A percentile compares a stretch with the other conserved stretches of the same genome.
phyloP scores from a whole-genome alignment of 2,888 invertebrate genomes.

The Caenorhabditis sp. region DNA sequence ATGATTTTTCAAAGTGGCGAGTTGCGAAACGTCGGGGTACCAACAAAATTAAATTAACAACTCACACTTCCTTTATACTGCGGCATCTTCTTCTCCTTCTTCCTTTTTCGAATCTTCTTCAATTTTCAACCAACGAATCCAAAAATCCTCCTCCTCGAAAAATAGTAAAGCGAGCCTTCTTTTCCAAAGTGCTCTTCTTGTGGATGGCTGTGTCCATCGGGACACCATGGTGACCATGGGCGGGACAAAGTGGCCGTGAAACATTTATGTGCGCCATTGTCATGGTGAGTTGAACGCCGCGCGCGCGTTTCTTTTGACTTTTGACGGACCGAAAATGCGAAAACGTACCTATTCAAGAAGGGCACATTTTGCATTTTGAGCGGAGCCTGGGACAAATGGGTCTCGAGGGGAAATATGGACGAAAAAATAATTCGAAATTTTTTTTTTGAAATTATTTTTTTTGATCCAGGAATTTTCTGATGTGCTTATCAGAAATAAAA shows the following conservation, averaged over 20 bases:
- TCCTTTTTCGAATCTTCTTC: no score
- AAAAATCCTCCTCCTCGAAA: neutral
- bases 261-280: slow-evolving; percentile 52
- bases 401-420: no score
- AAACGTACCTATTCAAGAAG: neutral
- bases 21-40: no score
- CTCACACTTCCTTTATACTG: slow-evolving; percentile 66
- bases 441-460: no score
- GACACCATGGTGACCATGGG: slow-evolving; percentile 25
- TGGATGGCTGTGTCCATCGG: slow-evolving; percentile 3
- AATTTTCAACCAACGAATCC: no score
- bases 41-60: neutral
- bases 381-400: no score
- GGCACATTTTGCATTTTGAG: no score
- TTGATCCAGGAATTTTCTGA: no score
- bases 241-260: slow-evolving; percentile 23
- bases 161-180: slow-evolving; percentile 36
- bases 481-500: no score
- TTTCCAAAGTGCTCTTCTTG: neutral
- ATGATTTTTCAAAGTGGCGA: no score
- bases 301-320: neutral
- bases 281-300: slow-evolving; percentile 26
- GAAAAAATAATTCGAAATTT: no score
- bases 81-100: no score
- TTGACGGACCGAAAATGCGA: neutral